Evolutionary conservation across 2,888 invertebrate species (phyloP).

Genomic region (Lagria hirta): DNA sequence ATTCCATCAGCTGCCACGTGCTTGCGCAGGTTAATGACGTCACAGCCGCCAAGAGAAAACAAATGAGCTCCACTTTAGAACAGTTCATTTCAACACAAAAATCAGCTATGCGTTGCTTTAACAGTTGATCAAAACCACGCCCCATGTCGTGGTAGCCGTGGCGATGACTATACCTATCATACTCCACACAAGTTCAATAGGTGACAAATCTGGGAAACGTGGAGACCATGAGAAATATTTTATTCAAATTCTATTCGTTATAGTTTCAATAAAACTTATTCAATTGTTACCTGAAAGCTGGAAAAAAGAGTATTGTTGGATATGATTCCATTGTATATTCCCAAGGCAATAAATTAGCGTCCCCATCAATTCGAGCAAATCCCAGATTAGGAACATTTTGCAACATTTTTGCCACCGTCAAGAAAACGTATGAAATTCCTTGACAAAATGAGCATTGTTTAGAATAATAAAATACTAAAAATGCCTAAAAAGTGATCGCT

Average conservation of each 20-base stretch:
- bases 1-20: no score
- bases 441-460: constrained; percentile 77
- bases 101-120: no score
- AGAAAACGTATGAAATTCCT: constrained; percentile 67
- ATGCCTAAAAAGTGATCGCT: constrained; percentile 68
- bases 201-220: no score
- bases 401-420: constrained; percentile 67
- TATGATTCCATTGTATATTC: constrained; percentile 75
- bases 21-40: no score
- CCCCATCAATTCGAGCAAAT: constrained; percentile 76
- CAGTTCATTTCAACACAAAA: no score
- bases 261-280: neutral
- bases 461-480: constrained; percentile 76
- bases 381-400: constrained; percentile 56
- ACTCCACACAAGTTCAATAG: no score
- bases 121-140: no score
- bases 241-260: constrained; percentile 1
- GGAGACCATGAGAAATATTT: neutral
- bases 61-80: no score
- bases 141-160: neutral
- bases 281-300: constrained; percentile 67
- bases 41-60: no score
- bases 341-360: constrained; percentile 85
- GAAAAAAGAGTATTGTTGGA: constrained; percentile 81
- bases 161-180: constrained; percentile 1